These are phyloP conservation scores for Epistrophe grossulariae DNA, from an alignment of 2,888 invertebrate species.

Conservation along the genomic window DNA sequence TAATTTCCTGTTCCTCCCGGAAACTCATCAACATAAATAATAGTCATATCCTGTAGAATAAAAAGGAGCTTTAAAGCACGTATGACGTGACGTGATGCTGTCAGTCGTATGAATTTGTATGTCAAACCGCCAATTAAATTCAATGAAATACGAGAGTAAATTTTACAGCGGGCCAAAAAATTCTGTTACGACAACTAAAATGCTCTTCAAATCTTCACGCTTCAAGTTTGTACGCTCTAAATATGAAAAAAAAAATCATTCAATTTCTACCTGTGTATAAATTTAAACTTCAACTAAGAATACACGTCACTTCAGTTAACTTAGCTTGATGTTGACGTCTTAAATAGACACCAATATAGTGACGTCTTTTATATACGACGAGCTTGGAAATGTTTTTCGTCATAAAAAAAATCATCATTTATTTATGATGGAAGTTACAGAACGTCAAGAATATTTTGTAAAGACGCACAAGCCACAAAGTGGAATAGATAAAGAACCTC, in stretches of 20 bases:
- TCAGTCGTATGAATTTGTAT: background rate
- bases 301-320: background rate
- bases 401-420: background rate
- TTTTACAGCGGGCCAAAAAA: too few species aligned
- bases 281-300: background rate
- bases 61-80: background rate
- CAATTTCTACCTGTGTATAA: background rate
- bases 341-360: background rate
- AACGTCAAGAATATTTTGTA: background rate
- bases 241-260: background rate
- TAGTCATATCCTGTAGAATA: background rate
- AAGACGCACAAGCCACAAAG: background rate
- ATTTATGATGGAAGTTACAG: background rate
- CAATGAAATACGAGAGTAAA: background rate
- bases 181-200: background rate
- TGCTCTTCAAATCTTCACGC: background rate
- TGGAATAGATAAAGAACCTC: background rate
- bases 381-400: background rate
- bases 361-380: background rate
- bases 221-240: background rate
- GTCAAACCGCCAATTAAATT: background rate
- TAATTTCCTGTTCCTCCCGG: background rate
- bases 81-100: too few species aligned
- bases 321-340: background rate
- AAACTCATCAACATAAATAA: background rate